phyloP scores from a whole-genome alignment of 2,888 invertebrate genomes.

The Hybos culiciformis region DNA sequence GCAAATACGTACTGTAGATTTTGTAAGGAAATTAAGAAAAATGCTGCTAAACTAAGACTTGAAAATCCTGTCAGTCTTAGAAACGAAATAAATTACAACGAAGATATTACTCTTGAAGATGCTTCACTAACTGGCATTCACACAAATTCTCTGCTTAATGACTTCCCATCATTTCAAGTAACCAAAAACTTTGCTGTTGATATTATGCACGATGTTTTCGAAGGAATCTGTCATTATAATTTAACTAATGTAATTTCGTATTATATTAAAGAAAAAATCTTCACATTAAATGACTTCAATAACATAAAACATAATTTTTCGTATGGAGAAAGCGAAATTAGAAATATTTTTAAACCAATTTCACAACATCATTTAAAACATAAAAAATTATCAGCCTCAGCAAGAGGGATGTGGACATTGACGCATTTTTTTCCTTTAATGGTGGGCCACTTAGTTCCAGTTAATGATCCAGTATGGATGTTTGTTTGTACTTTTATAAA shows the following conservation, averaged over 20 bases:
- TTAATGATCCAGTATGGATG: conserved; percentile 10
- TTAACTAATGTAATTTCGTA: conserved; percentile 9
- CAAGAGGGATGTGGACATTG: conserved; percentile 14
- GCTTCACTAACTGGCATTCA: conserved; percentile 1
- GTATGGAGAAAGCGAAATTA: no score
- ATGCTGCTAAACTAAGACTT: background rate
- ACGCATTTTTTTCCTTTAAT: conserved; percentile 12
- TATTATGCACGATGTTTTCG: conserved; percentile 12
- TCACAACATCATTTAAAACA: conserved; percentile 7
- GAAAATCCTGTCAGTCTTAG: conserved; percentile 6
- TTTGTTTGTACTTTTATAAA: conserved; percentile 5
- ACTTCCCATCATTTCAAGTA: conserved; percentile 9
- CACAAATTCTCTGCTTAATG: conserved; percentile 8
- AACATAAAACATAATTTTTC: conserved; percentile 1
- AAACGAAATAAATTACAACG: conserved; percentile 3
- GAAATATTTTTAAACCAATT: background rate
- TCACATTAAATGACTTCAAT: conserved; percentile 11
- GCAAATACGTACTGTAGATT: conserved; percentile 8
- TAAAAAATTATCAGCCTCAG: conserved; percentile 11
- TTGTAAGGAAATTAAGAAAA: conserved; percentile 4
- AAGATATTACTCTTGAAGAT: conserved; percentile 1
- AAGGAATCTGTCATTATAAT: conserved; percentile 8
- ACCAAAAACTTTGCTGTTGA: conserved; percentile 11
- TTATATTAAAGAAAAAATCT: conserved; percentile 9
- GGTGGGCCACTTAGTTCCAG: conserved; percentile 12